Evolutionary conservation across 2,797 vertebrate species (phyloP), one percentile per base, ranked within the genome.

Genomic region (Xenops minutus): DNA sequence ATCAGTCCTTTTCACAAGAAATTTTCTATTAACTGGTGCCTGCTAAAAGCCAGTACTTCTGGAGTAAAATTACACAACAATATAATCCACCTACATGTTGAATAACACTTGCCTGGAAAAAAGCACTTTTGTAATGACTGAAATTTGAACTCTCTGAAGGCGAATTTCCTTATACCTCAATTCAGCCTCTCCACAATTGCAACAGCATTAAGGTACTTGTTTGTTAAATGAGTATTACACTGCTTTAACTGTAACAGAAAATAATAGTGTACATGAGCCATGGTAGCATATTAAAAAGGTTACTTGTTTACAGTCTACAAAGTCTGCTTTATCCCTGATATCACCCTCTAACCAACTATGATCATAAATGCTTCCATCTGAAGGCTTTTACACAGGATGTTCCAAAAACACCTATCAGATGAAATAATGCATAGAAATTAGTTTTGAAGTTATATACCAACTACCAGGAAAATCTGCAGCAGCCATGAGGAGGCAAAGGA

Each of bases 201-300:
- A 88, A 30, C 32, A 83, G 36, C 9, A 27, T 59, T 80, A 43
- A 63, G 2, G 1, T 37, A 27, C 24, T 68, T 64, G 8, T 79
- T 78, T 39, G 27, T 82, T 62, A 58, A 81, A 67, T 34, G 78
- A 54, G 9, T 72, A 12, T 58, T 74, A 26, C 9, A 52, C 10
- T 78, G 10, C 30, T 64, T 56, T n/a, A 92, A 84, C 19, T 26
- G 7, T 54, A 84, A 75, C 7, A 75, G 85, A 89, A 94, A 71
- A 56, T 41, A 74, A 71, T 5, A 78, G 26, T 0, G 0, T 46
- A 77, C 1, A 0, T 30, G 9, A 90, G 12, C 9, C 23, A 61
- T 11, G 6, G 24, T 16, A 54, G 32, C 17, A 58, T 1, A 0
- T 39, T 26, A 76, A 83, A 39, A 71, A 32, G 9, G 14, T 30